Percentiles rank a stretch among this genome's conserved stretches.
Evolutionary conservation across 2,888 invertebrate species (phyloP).

Genomic region (Sarcophaga rosellei): DNA sequence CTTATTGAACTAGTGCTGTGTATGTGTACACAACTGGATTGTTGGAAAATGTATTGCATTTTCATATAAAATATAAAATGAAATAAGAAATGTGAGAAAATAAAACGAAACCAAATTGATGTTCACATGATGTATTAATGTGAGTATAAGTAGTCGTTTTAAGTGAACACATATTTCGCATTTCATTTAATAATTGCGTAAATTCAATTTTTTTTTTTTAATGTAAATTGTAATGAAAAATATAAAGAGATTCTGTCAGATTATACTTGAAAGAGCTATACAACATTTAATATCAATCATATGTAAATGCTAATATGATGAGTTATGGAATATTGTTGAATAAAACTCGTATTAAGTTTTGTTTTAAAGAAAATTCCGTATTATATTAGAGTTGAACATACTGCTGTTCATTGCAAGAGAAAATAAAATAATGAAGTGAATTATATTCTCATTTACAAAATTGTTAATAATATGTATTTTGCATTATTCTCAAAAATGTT

Average conservation of each 20-base stretch:
- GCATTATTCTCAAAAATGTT: no score
- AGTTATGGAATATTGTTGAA: no score
- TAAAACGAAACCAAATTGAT: not conserved
- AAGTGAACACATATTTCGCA: constrained; percentile 8
- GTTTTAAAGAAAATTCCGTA: no score
- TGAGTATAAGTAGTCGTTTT: not conserved
- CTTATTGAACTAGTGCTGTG: not conserved
- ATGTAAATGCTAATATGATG: no score
- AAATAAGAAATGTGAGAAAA: not conserved
- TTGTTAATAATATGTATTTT: no score
- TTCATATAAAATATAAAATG: not conserved
- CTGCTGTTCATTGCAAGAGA: no score
- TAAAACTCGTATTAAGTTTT: no score
- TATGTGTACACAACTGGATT: not conserved
- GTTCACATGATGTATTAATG: not conserved
- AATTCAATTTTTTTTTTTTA: not conserved
- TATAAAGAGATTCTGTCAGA: constrained; percentile 53
- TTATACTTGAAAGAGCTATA: constrained; percentile 27
- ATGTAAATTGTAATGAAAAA: constrained; percentile 30
- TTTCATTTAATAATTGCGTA: constrained; percentile 23
- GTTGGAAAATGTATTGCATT: not conserved
- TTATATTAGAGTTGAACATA: no score
- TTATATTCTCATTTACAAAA: no score
- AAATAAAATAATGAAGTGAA: no score
- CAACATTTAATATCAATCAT: constrained; percentile 6